Conservation (phyloP, 2,888 invertebrate species). For the Sturmia bella region DNA sequence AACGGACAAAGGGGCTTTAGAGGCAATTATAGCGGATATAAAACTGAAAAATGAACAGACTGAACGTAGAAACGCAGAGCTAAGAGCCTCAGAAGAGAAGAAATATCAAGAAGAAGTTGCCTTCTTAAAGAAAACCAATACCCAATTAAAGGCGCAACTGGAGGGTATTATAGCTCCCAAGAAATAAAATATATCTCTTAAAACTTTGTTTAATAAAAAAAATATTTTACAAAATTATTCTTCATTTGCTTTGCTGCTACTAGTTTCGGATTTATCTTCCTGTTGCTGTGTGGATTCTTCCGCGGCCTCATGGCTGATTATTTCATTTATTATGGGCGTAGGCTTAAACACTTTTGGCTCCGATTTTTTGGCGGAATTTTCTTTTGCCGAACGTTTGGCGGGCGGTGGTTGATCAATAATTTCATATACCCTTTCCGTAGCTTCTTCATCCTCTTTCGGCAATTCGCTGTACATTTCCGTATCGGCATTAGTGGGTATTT, state of each 20-base stretch:
- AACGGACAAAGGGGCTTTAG: conserved; percentile 81
- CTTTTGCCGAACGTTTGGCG: conserved; percentile 65
- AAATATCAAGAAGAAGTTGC: conserved; percentile 95
- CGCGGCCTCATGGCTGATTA: conserved; percentile 75
- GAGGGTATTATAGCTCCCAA: conserved; percentile 97
- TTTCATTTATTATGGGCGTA: conserved; percentile 83
- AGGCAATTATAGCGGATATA: conserved; percentile 83
- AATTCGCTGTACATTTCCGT: conserved; percentile 78
- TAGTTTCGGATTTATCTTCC: conserved; percentile 10
- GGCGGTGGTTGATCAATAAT: conserved; percentile 54
- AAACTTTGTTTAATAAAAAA: conserved; percentile 38
- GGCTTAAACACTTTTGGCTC: conserved; percentile 76
- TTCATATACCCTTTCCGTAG: conserved; percentile 17
- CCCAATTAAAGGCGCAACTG: conserved; percentile 95
- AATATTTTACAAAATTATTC: conserved; percentile 40
- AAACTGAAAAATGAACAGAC: conserved; percentile 90
- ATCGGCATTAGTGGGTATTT: conserved; percentile 74
- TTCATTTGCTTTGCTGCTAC: conserved; percentile 16
- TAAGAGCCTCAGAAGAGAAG: conserved; percentile 94
- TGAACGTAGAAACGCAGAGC: conserved; percentile 90
- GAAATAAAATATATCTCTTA: conserved; percentile 84
- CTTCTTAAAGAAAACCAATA: conserved; percentile 95
- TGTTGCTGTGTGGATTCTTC: conserved; percentile 29
- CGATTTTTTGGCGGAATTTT: conserved; percentile 36
- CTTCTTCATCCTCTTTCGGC: conserved; percentile 80